Percentiles rank a stretch among this genome's conserved stretches.
Evolutionary conservation across 2,888 invertebrate species (phyloP).

Genomic region (Trichopoda pennipes): DNA sequence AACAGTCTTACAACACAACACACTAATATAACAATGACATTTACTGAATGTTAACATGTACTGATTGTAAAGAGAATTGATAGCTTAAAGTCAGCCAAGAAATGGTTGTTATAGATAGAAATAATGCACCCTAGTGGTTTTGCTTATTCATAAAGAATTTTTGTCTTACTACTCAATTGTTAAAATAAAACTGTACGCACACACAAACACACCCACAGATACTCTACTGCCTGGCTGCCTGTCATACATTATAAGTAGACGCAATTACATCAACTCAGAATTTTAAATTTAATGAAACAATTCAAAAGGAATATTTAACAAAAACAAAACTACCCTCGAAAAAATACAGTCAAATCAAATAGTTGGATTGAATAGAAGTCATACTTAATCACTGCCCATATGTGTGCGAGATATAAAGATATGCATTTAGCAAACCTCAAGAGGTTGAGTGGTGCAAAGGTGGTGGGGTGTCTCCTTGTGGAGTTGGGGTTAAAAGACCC

Average conservation of each 20-base stretch:
- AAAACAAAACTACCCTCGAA: constrained; percentile 37
- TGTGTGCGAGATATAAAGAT: constrained; percentile 56
- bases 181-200: not conserved
- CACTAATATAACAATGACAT: constrained; percentile 53
- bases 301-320: constrained; percentile 35
- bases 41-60: constrained; percentile 62
- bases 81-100: constrained; percentile 21
- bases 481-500: constrained; percentile 36
- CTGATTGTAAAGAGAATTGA: constrained; percentile 52
- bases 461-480: not conserved
- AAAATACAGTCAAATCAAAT: constrained; percentile 8
- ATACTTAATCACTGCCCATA: constrained; percentile 60
- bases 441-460: constrained; percentile 46
- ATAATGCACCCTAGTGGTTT: constrained; percentile 59
- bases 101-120: constrained; percentile 27
- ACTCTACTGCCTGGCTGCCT: constrained; percentile 1
- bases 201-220: not conserved
- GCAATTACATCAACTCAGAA: constrained; percentile 59
- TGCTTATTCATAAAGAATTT: constrained; percentile 63
- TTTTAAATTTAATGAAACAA: constrained; percentile 57
- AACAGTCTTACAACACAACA: constrained; percentile 15
- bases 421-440: constrained; percentile 66
- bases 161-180: constrained; percentile 19
- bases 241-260: constrained; percentile 53
- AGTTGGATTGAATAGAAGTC: constrained; percentile 38